Percentiles rank a stretch among this genome's conserved stretches.
Evolutionary conservation across 2,888 invertebrate genomes (phyloP).

Genomic region (Girardia tigrina): DNA sequence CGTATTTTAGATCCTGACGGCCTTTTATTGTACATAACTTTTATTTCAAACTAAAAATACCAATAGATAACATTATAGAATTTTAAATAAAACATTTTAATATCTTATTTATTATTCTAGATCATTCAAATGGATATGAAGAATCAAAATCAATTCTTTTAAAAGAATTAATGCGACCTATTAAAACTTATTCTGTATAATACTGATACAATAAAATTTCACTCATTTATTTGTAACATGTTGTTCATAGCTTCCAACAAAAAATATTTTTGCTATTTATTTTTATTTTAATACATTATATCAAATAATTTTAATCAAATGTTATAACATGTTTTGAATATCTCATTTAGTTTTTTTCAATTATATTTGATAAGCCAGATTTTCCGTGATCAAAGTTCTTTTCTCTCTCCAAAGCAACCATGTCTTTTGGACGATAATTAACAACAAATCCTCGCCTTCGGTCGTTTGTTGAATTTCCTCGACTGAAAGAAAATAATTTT

Average conservation of each 20-base stretch:
- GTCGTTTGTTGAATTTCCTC: constrained; percentile 37
- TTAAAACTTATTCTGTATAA: neutral
- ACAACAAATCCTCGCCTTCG: constrained; percentile 38
- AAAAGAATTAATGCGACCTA: neutral
- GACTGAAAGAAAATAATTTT: no score
- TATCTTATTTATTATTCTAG: no score
- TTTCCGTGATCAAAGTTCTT: constrained; percentile 38
- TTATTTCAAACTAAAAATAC: no score
- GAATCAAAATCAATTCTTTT: neutral
- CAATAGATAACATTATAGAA: no score
- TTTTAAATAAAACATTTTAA: no score
- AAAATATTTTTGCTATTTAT: neutral
- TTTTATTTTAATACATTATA: neutral
- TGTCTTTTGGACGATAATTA: constrained; percentile 38
- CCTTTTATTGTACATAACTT: no score
- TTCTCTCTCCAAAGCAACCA: constrained; percentile 38
- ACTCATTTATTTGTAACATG: neutral
- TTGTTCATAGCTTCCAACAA: neutral
- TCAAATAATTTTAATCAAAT: neutral
- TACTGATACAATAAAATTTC: no score
- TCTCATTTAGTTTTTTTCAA: neutral
- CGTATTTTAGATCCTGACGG: no score
- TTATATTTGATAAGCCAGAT: neutral
- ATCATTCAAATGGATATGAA: no score
- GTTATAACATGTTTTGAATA: neutral